These are phyloP conservation scores for Tapirus indicus DNA, from an alignment of 2,797 vertebrate genomes.

Conservation along the genomic window DNA sequence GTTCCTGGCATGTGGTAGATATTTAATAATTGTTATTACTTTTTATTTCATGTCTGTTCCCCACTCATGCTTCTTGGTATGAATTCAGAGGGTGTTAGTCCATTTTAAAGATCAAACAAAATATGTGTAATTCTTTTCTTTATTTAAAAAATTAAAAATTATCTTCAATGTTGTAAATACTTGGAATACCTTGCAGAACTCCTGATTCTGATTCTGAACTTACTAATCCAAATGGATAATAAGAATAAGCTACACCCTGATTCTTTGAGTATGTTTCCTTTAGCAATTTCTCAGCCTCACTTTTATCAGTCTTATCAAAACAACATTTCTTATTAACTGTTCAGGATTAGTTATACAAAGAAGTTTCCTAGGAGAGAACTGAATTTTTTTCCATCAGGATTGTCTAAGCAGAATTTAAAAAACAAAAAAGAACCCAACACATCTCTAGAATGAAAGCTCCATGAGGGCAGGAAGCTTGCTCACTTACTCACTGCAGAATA, in stretches of 20 bases:
- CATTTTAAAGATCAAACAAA: conserved; percentile 22
- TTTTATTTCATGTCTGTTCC: background rate
- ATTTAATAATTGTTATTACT: background rate
- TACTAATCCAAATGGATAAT: background rate
- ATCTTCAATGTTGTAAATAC: background rate
- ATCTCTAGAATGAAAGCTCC: background rate
- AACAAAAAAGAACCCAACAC: background rate
- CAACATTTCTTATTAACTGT: background rate
- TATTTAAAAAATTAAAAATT: conserved; percentile 11
- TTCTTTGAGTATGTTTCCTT: background rate
- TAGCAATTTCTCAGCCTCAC: background rate
- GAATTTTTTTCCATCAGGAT: conserved; percentile 13
- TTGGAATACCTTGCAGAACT: background rate
- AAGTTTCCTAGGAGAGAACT: background rate
- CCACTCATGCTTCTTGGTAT: background rate
- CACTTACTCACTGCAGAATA: background rate
- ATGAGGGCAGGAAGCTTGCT: background rate
- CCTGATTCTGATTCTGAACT: background rate
- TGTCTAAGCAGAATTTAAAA: background rate
- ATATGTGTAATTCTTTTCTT: background rate
- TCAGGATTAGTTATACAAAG: background rate
- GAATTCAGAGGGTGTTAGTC: background rate
- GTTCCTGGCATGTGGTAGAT: background rate
- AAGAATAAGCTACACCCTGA: background rate
- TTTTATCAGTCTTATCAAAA: background rate